Evolutionary conservation across 1,140 invertebrate species (phyloP).

Genomic region (Drosophila triauraria): DNA sequence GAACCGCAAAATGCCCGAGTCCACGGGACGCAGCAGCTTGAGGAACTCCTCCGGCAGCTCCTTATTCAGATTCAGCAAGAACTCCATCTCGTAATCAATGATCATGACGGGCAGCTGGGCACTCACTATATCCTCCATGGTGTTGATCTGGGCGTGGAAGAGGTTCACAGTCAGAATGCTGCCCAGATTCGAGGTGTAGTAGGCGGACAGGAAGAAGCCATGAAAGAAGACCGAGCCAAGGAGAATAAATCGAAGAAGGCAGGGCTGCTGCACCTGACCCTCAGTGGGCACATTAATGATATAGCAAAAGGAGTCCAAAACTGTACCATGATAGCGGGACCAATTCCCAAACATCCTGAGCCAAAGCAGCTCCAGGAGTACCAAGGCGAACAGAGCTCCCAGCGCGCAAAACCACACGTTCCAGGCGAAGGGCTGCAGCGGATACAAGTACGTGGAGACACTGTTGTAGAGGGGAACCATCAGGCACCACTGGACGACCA

Average conservation of each 20-base stretch:
- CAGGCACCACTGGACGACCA: slow-evolving; percentile 77
- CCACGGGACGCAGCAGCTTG: slow-evolving; percentile 60
- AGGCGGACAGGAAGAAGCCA: slow-evolving; percentile 72
- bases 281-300: slow-evolving; percentile 70
- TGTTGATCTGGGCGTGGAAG: slow-evolving; percentile 73
- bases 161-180: slow-evolving; percentile 75
- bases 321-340: not conserved
- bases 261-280: slow-evolving; percentile 43
- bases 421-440: slow-evolving; percentile 61
- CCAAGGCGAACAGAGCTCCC: slow-evolving; percentile 40
- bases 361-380: slow-evolving; percentile 60
- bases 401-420: slow-evolving; percentile 66
- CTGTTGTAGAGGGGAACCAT: slow-evolving; percentile 74
- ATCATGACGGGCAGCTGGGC: slow-evolving; percentile 73
- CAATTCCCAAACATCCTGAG: slow-evolving; percentile 1
- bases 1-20: slow-evolving; percentile 57
- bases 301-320: slow-evolving; percentile 63
- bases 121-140: slow-evolving; percentile 66
- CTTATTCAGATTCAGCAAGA: slow-evolving; percentile 47
- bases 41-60: slow-evolving; percentile 53
- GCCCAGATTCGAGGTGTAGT: slow-evolving; percentile 75
- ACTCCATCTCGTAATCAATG: slow-evolving; percentile 78
- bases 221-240: slow-evolving; percentile 65
- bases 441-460: slow-evolving; percentile 69
- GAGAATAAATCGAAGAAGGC: slow-evolving; percentile 51